Conservation (phyloP, 1,140 invertebrate genomes). For the Bombus confusus region DNA sequence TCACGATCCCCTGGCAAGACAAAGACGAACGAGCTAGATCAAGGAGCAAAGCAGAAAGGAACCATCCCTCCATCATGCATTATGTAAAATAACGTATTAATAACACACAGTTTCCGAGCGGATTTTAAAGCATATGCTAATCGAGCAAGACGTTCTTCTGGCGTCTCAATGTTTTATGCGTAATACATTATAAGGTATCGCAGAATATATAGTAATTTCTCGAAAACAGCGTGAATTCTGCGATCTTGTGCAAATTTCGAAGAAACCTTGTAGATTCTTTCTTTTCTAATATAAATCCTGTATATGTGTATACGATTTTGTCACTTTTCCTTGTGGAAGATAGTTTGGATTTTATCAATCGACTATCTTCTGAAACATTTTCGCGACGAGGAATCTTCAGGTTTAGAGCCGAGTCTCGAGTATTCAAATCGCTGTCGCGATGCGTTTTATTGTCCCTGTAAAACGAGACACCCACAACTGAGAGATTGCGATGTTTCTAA, state of each 20-base stretch:
- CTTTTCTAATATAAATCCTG: background rate
- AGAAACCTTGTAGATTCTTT: background rate
- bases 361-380: background rate
- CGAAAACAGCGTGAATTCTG: background rate
- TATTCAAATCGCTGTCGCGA: constrained; percentile 25
- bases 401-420: background rate
- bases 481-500: constrained; percentile 36
- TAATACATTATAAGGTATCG: background rate
- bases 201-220: background rate
- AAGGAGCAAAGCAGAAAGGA: background rate
- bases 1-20: constrained; percentile 26
- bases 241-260: background rate
- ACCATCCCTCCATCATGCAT: constrained; percentile 44
- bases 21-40: constrained; percentile 46
- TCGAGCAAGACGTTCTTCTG: background rate
- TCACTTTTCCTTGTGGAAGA: background rate
- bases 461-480: background rate
- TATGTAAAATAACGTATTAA: constrained; percentile 60
- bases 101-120: constrained; percentile 34
- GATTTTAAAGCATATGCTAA: constrained; percentile 54
- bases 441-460: constrained; percentile 29
- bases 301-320: background rate
- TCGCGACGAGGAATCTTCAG: background rate
- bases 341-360: background rate
- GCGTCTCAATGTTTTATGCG: background rate